Evolutionary conservation across 2,797 vertebrate genomes (phyloP).

Genomic region (Chelon auratus): DNA sequence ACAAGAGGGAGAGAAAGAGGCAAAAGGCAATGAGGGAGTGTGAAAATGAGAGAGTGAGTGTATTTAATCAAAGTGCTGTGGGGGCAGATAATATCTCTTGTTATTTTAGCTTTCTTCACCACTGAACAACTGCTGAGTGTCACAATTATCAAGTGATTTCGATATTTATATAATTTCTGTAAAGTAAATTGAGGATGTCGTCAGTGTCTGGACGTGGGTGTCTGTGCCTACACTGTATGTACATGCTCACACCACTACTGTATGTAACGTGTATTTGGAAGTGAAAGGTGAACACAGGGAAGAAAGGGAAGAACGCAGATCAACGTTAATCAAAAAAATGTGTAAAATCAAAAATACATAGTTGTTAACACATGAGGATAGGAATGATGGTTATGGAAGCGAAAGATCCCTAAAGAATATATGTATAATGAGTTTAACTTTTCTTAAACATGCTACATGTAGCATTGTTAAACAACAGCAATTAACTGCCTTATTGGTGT

Average conservation of each 20-base stretch:
- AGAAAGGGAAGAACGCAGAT: neutral
- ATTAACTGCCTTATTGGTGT: neutral
- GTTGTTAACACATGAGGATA: neutral
- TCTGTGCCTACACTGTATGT: neutral
- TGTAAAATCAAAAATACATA: neutral
- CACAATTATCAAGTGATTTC: constrained; percentile 12
- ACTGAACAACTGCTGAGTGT: constrained; percentile 29
- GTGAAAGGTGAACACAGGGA: constrained; percentile 6
- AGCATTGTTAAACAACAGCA: constrained; percentile 37
- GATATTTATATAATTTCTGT: constrained; percentile 23
- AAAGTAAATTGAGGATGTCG: constrained; percentile 12
- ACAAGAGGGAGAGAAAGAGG: constrained; percentile 65
- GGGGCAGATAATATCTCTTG: constrained; percentile 49
- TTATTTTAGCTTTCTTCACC: constrained; percentile 27
- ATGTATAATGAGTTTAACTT: constrained; percentile 6
- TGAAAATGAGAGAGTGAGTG: constrained; percentile 74
- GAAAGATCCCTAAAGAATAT: neutral
- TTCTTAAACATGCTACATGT: constrained; percentile 45
- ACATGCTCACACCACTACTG: neutral
- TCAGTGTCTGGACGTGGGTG: neutral
- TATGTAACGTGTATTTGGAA: neutral
- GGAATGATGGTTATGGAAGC: neutral
- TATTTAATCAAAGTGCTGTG: constrained; percentile 75
- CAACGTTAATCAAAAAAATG: too few relatives aligned
- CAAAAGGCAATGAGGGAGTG: constrained; percentile 67